Evolutionary conservation across 2,797 vertebrate genomes (phyloP).

Genomic region (Furcifer pardalis): DNA sequence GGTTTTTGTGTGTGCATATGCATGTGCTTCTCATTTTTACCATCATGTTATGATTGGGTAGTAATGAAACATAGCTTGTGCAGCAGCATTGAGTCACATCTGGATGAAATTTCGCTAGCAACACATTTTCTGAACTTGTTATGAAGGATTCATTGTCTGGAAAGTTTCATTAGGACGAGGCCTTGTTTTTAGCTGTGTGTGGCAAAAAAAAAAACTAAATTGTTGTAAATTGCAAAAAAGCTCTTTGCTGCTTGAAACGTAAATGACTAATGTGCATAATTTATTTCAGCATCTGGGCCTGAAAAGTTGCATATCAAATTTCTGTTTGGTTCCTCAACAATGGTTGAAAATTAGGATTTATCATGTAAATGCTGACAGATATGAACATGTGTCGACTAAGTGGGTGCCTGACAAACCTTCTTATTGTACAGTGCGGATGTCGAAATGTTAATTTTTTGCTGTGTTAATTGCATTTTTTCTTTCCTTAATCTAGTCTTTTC

Average conservation of each 20-base stretch:
- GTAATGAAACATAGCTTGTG: not conserved
- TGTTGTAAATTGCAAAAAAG: constrained; percentile 52
- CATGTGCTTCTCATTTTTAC: not conserved
- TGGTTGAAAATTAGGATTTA: constrained; percentile 75
- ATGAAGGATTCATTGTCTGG: constrained; percentile 28
- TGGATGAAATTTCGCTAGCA: constrained; percentile 16
- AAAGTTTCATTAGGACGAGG: constrained; percentile 53
- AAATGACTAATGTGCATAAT: constrained; percentile 77
- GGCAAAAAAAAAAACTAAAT: constrained; percentile 50
- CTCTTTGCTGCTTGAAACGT: constrained; percentile 68
- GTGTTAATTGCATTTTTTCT: constrained; percentile 55
- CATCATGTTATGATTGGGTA: not conserved
- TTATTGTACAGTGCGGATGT: constrained; percentile 71
- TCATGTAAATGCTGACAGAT: constrained; percentile 75
- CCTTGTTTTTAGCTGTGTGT: constrained; percentile 68
- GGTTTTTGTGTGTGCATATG: not conserved
- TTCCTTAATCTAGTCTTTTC: constrained; percentile 68
- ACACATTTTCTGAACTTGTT: constrained; percentile 6
- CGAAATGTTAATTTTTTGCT: constrained; percentile 56
- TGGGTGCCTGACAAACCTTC: constrained; percentile 73
- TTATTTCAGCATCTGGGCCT: constrained; percentile 76
- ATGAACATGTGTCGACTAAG: constrained; percentile 71
- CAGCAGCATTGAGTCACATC: constrained; percentile 8
- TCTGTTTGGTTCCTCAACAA: constrained; percentile 74
- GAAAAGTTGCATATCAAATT: constrained; percentile 76